A percentile compares a stretch with the other conserved stretches of the same genome.
Conservation (phyloP, 2,888 invertebrate species). For the Poecilus cupreus region DNA sequence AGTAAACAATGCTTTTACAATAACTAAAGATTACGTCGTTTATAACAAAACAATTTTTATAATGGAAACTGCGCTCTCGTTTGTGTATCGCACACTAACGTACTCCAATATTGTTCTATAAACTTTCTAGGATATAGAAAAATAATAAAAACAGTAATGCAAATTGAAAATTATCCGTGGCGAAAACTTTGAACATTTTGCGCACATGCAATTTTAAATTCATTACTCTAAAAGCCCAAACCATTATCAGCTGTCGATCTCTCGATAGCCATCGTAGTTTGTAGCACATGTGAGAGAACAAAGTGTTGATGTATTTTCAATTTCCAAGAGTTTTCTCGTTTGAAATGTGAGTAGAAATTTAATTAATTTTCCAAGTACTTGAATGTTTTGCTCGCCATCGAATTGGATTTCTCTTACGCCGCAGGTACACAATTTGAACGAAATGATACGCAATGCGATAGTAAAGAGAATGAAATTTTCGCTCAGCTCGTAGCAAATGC, state of each 20-base stretch:
- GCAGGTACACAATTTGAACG: neutral
- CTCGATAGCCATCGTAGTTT: constrained; percentile 10
- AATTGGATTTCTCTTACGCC: neutral
- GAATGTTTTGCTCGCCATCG: neutral
- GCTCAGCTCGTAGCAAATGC: neutral
- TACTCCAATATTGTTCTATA: neutral
- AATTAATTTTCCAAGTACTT: constrained; percentile 20
- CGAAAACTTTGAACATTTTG: neutral
- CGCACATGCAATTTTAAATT: constrained; percentile 35
- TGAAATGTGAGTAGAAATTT: constrained; percentile 16
- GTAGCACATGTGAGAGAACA: constrained; percentile 1
- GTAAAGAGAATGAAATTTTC: neutral
- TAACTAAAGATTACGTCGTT: neutral
- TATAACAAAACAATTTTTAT: constrained; percentile 19
- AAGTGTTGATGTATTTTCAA: constrained; percentile 39
- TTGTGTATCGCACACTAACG: neutral
- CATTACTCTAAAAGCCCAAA: constrained; percentile 43
- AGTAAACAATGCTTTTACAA: constrained; percentile 17
- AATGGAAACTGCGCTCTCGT: neutral
- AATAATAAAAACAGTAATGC: constrained; percentile 4
- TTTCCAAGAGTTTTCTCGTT: constrained; percentile 4
- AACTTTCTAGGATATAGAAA: constrained; percentile 17
- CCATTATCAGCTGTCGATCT: constrained; percentile 41
- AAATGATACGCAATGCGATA: neutral
- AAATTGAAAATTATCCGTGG: constrained; percentile 10